Base-by-base conservation (phyloP, 2,113 vertebrate genomes). In the Melanotaenia duboulayi region DNA sequence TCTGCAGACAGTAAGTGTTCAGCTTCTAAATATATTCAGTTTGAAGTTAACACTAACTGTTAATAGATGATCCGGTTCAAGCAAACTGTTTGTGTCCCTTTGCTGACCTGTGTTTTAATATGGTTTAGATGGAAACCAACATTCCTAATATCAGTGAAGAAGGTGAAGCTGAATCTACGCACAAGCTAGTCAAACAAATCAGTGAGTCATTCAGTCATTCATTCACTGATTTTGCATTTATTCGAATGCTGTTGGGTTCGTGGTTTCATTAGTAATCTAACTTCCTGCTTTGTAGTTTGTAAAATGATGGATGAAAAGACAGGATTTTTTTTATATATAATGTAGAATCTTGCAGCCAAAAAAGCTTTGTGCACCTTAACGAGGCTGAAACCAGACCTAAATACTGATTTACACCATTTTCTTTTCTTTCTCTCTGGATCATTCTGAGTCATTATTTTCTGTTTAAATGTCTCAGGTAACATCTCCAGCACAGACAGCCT, bases 401-500 rank as follows among this genome's bases (percentile, higher is more conserved):
- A 42, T 16, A 42, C 40, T 14, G 46, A 48, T 39, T 65, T 50
- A 20, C 9, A 50, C 10, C 5, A 49, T 48, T 4, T 58, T 9
- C 11, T 20, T 13, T 22, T 9, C 10, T 14, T 13, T 40, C 37
- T 40, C 14, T 62, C 23, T 11, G 32, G 4, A 4, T 51, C 58
- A 12, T 35, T 56, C 25, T 73, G 24, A 23, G 2, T 20, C 28
- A 10, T 28, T 56, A 12, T 12, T 55, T 1, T 28, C 54, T 28
- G 14, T 64, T 59, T 70, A 12, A 37, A 6, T 42, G 49, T 72
- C 77, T 23, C 68, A 94, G 93, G 88, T 75, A 76, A 63, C 1
- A 64, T 82, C 4, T 91, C 91, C 14, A 77, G 87, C 40, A 71
- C 85, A 57, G 92, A 92, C 25, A 83, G 84, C 48, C 90, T 82